Percentiles rank a stretch among this genome's conserved stretches.
These are phyloP conservation scores for Platanista minor DNA, from an alignment of 2,113 vertebrate species.

Conservation along the genomic window DNA sequence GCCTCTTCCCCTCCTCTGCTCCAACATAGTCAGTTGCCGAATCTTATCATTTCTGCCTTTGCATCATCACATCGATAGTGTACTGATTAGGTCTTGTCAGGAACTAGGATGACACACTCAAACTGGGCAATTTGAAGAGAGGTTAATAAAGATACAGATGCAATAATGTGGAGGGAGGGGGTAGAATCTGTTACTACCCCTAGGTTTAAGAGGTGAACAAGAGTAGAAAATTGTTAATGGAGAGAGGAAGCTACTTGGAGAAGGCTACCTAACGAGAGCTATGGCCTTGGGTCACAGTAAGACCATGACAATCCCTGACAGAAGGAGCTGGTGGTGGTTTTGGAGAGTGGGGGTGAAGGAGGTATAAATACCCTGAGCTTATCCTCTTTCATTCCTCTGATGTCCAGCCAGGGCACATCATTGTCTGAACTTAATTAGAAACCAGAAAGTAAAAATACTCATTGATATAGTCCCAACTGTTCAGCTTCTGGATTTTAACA, in stretches of 20 bases:
- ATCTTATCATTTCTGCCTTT: not conserved
- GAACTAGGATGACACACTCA: not conserved
- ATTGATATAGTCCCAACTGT: not conserved
- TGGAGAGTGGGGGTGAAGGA: rapidly evolving
- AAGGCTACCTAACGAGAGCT: not conserved
- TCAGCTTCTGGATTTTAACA: not conserved
- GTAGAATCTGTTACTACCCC: not conserved
- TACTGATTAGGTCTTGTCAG: not conserved
- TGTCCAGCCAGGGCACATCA: not conserved
- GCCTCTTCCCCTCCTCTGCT: not conserved
- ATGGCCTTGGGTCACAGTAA: not conserved
- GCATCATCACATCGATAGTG: not conserved
- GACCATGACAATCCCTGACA: not conserved
- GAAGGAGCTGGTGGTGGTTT: not conserved
- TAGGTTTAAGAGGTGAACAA: not conserved
- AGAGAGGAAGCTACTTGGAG: not conserved
- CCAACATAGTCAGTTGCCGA: not conserved
- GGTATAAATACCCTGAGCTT: not conserved
- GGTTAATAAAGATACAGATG: not conserved
- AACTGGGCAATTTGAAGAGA: not conserved
- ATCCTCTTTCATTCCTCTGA: not conserved
- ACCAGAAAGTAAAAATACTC: not conserved
- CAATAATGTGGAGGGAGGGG: not conserved
- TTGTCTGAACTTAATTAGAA: not conserved
- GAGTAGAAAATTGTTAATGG: not conserved